Conservation (phyloP, 92 coral and sea anemone genomes). For the Parazoanthus swiftii region DNA sequence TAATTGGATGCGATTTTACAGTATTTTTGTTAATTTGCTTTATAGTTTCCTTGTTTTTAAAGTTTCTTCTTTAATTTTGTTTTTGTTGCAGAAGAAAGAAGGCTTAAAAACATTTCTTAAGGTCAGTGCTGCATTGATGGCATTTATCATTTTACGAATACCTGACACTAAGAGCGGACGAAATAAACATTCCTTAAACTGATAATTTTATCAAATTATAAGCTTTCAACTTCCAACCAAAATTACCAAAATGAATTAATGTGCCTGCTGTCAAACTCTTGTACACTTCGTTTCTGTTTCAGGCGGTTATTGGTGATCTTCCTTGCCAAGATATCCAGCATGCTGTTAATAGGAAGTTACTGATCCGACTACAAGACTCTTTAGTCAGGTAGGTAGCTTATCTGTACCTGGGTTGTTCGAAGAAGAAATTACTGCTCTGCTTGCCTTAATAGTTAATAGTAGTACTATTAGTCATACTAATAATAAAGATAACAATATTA, state of each 20-base stretch:
- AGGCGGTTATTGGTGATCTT: slow-evolving; percentile 24
- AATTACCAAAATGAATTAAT: too few species aligned
- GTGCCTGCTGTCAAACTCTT: too few species aligned
- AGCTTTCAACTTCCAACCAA: too few species aligned
- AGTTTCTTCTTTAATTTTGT: not conserved
- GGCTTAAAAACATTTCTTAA: not conserved
- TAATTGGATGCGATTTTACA: not conserved
- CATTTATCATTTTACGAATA: too few species aligned
- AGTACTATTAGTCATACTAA: too few species aligned
- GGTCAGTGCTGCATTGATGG: not conserved
- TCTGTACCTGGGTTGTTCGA: not conserved
- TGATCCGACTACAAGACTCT: slow-evolving; percentile 23
- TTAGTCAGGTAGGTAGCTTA: not conserved
- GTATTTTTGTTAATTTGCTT: not conserved
- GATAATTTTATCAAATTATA: too few species aligned
- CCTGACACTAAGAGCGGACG: too few species aligned
- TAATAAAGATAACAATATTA: too few species aligned
- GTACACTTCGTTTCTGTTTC: not conserved
- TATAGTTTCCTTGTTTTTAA: not conserved
- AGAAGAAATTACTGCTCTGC: too few species aligned
- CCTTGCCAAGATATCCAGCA: slow-evolving; percentile 33
- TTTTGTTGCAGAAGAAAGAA: slow-evolving; percentile 16
- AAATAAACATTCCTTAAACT: too few species aligned
- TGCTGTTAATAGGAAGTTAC: slow-evolving; percentile 6
- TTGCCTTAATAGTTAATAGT: too few species aligned